Base-by-base conservation (phyloP, 2,113 vertebrate genomes). In the Gambusia holbrooki region DNA sequence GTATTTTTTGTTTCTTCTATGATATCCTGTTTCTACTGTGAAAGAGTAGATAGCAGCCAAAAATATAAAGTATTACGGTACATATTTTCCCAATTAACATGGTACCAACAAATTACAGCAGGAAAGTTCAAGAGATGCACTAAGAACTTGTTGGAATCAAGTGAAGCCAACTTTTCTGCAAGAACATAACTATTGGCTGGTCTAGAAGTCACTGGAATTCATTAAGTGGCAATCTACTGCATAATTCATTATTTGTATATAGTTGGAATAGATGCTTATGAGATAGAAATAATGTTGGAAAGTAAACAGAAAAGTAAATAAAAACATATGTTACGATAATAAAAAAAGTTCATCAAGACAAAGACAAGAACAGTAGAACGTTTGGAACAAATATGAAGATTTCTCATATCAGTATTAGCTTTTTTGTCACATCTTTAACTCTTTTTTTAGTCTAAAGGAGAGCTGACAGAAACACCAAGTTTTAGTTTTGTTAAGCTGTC, bases 21-120 rank as follows among this genome's bases (percentile, higher is more conserved):
- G 35, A 58, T 58, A 19, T 68, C 77, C 19, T 61, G 65, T 42
- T 61, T 58, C 25, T 14, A 76, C 45, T 42, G 27, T 15, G 7
- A 48, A 19, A 48, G 17, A 48, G 17, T 48, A 19, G 17, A 19
- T 48, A 48, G 17, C 45, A 48, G 17, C 45, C 45, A 80, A 74
- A 62, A 60, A 80, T 40, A 63, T 54, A 84, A 71, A 27, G 51
- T 66, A 82, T 81, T 63, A 54, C 70, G 61, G 45, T 64, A 82
- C 86, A 87, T 27, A 73, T 90, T 82, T 68, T 69, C 89, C 83
- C 83, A 73, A 87, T 88, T 75, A 14, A 66, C 28, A 58, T 73
- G 37, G 15, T 19, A 48, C 45, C 45, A 48, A 17, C 45, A 69
- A 33, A 66, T 77, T 37, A 54, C 70, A 81, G 75, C 22, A 82